These are phyloP conservation scores for Theristicus caerulescens DNA, from an alignment of 2,113 vertebrate genomes.

Conservation along the genomic window DNA sequence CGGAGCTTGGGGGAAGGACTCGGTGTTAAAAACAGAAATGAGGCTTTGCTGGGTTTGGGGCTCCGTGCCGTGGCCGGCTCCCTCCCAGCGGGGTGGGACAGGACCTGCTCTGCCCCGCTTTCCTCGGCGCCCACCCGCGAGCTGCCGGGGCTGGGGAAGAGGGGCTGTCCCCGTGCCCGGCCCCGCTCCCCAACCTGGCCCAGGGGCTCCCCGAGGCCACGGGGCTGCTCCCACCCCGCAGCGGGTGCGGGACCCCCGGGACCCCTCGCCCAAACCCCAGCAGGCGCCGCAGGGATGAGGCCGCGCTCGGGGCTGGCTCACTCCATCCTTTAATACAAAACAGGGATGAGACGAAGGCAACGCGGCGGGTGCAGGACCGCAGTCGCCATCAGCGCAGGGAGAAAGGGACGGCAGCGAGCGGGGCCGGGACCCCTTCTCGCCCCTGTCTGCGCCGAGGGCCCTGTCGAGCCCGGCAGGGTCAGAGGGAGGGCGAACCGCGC, in stretches of 20 bases:
- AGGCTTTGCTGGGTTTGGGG: background rate
- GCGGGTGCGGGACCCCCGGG: background rate
- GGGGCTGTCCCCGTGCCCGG: background rate
- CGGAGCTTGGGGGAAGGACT: background rate
- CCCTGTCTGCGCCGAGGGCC: background rate
- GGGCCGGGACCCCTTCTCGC: background rate
- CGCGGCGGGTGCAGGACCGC: fast-evolving
- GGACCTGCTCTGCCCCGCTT: background rate
- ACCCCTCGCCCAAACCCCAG: background rate
- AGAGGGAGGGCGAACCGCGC: background rate
- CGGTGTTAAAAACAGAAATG: background rate
- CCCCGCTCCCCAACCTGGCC: background rate
- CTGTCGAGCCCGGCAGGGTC: background rate
- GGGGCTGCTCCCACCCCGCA: background rate
- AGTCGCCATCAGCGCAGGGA: fast-evolving
- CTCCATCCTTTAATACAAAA: background rate
- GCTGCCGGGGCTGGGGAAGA: background rate
- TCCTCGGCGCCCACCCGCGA: background rate
- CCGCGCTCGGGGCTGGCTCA: background rate
- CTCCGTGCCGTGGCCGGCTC: background rate
- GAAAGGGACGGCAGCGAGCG: background rate
- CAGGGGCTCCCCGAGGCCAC: background rate
- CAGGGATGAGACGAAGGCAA: fast-evolving
- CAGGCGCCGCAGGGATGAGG: background rate
- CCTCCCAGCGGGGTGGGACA: background rate